Conservation (phyloP, 2,113 vertebrate genomes). For the Erinaceus europaeus region DNA sequence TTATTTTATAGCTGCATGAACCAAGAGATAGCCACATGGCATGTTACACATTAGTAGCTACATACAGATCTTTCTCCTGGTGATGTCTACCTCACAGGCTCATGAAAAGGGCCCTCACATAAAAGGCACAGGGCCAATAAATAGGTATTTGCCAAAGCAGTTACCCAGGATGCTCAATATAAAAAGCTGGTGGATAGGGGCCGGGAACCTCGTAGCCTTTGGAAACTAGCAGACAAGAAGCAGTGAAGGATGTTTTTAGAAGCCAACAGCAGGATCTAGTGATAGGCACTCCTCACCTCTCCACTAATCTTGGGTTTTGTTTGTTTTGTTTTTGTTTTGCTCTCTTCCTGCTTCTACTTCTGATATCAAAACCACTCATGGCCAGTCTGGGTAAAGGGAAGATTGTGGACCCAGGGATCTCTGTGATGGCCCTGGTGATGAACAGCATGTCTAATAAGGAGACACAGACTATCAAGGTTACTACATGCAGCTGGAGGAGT, state of each 20-base stretch:
- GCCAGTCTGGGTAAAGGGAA: background rate
- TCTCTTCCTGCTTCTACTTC: background rate
- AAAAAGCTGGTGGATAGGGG: background rate
- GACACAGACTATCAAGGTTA: background rate
- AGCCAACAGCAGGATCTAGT: background rate
- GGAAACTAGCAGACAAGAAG: background rate
- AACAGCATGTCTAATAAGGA: background rate
- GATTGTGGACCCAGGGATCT: background rate
- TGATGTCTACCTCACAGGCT: background rate
- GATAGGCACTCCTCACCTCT: background rate
- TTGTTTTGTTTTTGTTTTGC: too few relatives aligned
- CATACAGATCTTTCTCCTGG: background rate
- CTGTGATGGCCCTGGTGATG: background rate
- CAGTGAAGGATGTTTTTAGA: background rate
- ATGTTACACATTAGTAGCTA: background rate
- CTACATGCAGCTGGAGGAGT: background rate
- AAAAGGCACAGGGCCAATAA: background rate
- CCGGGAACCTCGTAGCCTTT: background rate
- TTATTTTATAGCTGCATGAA: background rate
- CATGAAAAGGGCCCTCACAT: background rate
- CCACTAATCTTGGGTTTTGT: background rate
- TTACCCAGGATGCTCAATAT: background rate
- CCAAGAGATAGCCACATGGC: background rate
- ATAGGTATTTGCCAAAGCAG: background rate
- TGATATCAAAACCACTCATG: background rate